These are phyloP conservation scores for Rutpela maculata DNA, from an alignment of 2,888 invertebrate genomes.

Conservation along the genomic window DNA sequence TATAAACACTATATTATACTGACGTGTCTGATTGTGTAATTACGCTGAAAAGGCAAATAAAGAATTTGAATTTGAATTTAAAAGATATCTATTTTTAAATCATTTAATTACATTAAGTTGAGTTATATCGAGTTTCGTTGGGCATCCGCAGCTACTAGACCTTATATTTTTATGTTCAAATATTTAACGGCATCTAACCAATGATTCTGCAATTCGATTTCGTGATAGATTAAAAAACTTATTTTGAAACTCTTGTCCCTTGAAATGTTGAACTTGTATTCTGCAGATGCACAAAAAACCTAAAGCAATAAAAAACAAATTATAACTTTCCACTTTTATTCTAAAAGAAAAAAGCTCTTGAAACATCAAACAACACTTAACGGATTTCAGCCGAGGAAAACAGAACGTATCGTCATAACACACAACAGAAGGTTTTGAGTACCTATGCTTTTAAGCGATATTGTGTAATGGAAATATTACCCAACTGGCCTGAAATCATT, in stretches of 20 bases:
- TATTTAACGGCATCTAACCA: background rate
- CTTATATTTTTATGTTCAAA: background rate
- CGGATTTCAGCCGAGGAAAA: background rate
- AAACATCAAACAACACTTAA: conserved; percentile 22
- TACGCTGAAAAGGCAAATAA: no score
- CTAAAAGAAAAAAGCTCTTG: conserved; percentile 9
- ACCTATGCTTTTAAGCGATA: background rate
- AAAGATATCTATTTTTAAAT: no score
- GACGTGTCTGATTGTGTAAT: no score
- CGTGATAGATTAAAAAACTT: conserved; percentile 12
- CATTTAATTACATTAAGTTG: no score
- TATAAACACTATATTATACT: no score
- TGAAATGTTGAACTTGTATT: conserved; percentile 8
- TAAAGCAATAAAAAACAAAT: conserved; percentile 33
- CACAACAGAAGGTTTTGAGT: conserved; percentile 2
- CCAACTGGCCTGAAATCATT: background rate
- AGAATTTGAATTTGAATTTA: no score
- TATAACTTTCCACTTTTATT: conserved; percentile 33
- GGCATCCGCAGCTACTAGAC: no score
- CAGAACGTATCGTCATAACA: background rate
- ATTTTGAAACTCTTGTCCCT: conserved; percentile 22
- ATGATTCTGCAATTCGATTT: conserved; percentile 3
- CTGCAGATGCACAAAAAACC: conserved; percentile 15
- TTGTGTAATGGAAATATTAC: background rate
- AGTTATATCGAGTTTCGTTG: no score